Base-by-base conservation (phyloP, 2,797 vertebrate species). In the Gastrophryne carolinensis region DNA sequence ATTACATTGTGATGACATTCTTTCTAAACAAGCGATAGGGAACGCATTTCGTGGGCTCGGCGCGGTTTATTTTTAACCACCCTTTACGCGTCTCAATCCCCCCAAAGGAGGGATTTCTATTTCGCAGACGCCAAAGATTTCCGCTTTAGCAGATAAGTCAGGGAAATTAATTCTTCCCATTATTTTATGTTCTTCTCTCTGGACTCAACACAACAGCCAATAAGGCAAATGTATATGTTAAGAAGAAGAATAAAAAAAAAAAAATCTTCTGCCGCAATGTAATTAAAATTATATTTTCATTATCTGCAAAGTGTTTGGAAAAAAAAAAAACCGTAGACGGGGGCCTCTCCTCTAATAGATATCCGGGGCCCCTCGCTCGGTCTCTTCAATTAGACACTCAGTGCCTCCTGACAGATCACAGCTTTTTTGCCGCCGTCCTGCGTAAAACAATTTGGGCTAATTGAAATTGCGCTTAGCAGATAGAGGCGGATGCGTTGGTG, bases 281-380 rank as follows among this genome's bases (percentile, higher is more conserved):
- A 76, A 76, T 76, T 76, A 70, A 70, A 76, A 70, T 64, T 30
- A 63, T 74, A 75, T 69, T 76, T 70, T 69, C n/a, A 63, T 76
- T 70, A 75, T 75, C 63, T 67, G 8, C 21, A 61, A 47, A 69
- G 35, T 49, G 52, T 76, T 75, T 69, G 65, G 54, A 68, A 61
- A 60, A 41, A 10, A 47, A n/a, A n/a, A n/a, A n/a, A n/a, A n/a
- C n/a, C n/a, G n/a, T n/a, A 61, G 34, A 74, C 13, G 37, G 39
- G 37, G 41, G 72, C n/a, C 52, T 58, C 39, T 66, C 49, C 11
- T 37, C 60, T 67, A 60, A 60, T 67, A 75, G 72, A 76, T 70
- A 62, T 47, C 49, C 4, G 41, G 37, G 57, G 56, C 65, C 47
- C 64, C n/a, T n/a, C 13, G 41, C 24, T 39, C 66, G 60, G 54